Base-by-base conservation (phyloP, 2,888 invertebrate genomes). In the Leptinotarsa haldemani region DNA sequence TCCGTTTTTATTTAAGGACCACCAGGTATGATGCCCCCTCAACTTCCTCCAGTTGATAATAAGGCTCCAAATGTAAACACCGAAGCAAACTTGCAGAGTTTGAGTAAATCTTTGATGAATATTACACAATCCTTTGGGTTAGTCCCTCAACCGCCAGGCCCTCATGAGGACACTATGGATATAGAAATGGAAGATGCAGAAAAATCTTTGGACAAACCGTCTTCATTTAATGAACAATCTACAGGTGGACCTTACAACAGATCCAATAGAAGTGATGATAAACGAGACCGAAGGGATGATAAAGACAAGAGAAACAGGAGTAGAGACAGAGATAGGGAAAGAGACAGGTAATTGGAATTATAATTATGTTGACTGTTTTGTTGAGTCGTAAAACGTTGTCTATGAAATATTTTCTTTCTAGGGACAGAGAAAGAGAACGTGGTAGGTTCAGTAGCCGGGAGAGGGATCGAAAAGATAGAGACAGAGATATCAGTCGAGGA, bases 161-260 rank as follows among this genome's bases (percentile, higher is more conserved):
- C 88, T 0, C 87, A 90, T 66, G 93, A 93, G 70, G 94, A 94
- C 82, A 93, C 93, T 69, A 95, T 95, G 94, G 95, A 95, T 79
- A 90, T 95, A 58, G 95, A 95, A 85, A 92, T 93, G 85, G 92
- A 92, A 73, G 90, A 92, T 77, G 92, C 89, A n/a, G 82, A 83
- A 80, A 63, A 87, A 61, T 61, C 70, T 20, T 80, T 69, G 78
- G 85, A 78, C 70, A 80, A 73, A 80, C 82, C 52, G 85, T 86
- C 46, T n/a, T 88, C 78, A 18, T 73, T 80, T 25, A 88, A 88
- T 73, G 89, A 90, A 69, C 89, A 90, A 77, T n/a, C 69, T 16
- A 1, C 48, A 47, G 4, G 40, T 16, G 61, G 66, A n/a, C 53
- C 65, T 3, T 68, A 72, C 22, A 64, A 71, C 47, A 72, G 79